Base-by-base conservation (phyloP, 2,797 vertebrate genomes). In the Poecilia velifera region DNA sequence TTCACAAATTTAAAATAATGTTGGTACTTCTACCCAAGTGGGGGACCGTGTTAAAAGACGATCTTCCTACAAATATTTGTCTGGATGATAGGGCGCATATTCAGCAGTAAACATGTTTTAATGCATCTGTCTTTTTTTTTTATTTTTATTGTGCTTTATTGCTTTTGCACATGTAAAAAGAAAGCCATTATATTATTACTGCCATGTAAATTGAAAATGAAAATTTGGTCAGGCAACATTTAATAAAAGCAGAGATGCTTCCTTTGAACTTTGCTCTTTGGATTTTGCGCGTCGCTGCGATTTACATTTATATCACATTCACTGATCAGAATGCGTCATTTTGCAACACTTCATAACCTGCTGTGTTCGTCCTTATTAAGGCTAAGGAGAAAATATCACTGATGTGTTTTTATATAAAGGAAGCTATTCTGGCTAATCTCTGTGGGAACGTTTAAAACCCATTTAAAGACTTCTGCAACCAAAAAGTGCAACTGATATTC, bases 141-240 rank as follows among this genome's bases (percentile, higher is more conserved):
- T n/a, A n/a, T n/a, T 16, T 0, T 22, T 49, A 76, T 28, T 72
- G 83, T 55, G 51, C 22, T 92, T 89, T 83, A 91, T 81, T 88
- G 86, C 87, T 79, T 84, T 49, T 18, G 66, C 76, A 76, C 82
- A 87, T 84, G 87, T 79, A 74, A 79, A 79, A 20, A 62, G 39
- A 34, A 36, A 68, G 49, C n/a, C 28, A 62, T 83, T 70, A 76
- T 77, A 62, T 83, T 70, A 76, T 77, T 55, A 71, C 59, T 78
- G 72, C 45, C 73, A 41, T 6, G 39, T 7, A 41, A 41, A 41
- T 41, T 41, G 41, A 41, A 41, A 41, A 41, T 14, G 51, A 82
- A 77, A 59, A 43, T 59, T 55, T 55, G 25, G 57, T 59, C 57
- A 59, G 57, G n/a, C 12, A 28, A 31, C 57, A 59, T 59, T 59